phyloP scores from a whole-genome alignment of 2,113 vertebrate genomes.

The Bubalus kerabau region DNA sequence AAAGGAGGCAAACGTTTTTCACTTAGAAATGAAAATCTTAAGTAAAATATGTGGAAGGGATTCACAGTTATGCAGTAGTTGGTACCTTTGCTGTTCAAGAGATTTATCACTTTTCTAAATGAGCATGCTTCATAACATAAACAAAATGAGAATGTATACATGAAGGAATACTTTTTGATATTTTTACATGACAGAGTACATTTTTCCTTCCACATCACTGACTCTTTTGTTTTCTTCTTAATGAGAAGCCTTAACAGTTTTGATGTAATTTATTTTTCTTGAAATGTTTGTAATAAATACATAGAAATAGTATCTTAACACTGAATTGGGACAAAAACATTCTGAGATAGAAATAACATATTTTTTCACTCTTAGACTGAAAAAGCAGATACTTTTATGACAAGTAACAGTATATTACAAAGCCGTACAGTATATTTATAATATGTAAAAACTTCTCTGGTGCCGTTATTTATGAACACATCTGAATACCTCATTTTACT shows the following conservation, averaged over 20 bases:
- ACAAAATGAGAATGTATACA: constrained; percentile 27
- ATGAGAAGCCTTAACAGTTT: neutral
- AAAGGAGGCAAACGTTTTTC: neutral
- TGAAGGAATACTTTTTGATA: constrained; percentile 46
- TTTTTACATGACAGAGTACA: constrained; percentile 36
- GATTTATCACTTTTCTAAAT: constrained; percentile 20
- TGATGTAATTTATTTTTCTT: constrained; percentile 59
- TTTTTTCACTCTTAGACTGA: constrained; percentile 54
- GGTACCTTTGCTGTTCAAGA: neutral
- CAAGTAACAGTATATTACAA: neutral
- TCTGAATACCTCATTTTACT: neutral
- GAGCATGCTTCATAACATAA: constrained; percentile 29
- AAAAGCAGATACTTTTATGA: constrained; percentile 18
- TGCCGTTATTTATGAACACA: neutral
- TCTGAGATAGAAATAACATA: constrained; percentile 41
- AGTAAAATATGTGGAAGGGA: neutral
- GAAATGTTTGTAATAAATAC: constrained; percentile 55
- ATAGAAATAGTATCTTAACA: constrained; percentile 44
- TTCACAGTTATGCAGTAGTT: neutral
- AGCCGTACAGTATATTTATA: neutral
- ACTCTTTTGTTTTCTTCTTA: neutral
- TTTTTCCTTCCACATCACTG: constrained; percentile 69
- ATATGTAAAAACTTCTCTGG: neutral
- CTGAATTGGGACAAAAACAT: constrained; percentile 61
- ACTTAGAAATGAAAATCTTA: constrained; percentile 7